Percentiles rank a stretch among this genome's conserved stretches.
These are phyloP conservation scores for Aphelocoma californica DNA, from an alignment of 2,797 vertebrate species.

Conservation along the genomic window DNA sequence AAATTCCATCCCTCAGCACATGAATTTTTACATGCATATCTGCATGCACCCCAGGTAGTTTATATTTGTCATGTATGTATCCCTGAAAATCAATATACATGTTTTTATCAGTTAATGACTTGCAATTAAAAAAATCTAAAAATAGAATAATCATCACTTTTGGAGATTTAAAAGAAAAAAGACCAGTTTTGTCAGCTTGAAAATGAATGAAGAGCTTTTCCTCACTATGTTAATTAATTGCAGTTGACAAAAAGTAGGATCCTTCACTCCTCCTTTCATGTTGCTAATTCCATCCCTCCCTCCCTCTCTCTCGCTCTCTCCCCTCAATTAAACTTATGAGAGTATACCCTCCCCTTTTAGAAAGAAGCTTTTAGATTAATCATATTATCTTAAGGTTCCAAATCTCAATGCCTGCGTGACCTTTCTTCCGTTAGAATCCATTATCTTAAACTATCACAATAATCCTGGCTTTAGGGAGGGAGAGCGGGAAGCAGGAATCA, in stretches of 20 bases:
- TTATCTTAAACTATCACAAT: conserved; percentile 99
- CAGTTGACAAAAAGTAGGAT: conserved; percentile 76
- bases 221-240: conserved; percentile 73
- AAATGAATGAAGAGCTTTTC: conserved; percentile 58
- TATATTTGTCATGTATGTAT: background rate
- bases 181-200: conserved; percentile 43
- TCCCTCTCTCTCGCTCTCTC: conserved; percentile 79
- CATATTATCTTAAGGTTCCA: conserved; percentile 99
- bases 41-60: background rate
- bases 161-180: background rate
- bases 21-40: background rate
- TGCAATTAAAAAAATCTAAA: conserved; percentile 7
- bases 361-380: conserved; percentile 99
- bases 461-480: conserved; percentile 99
- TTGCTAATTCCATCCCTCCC: conserved; percentile 64
- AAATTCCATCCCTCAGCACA: background rate
- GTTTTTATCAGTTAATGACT: conserved; percentile 22
- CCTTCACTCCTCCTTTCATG: conserved; percentile 59
- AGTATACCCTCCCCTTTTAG: conserved; percentile 86
- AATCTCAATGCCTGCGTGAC: conserved; percentile 96
- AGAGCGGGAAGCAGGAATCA: conserved; percentile 95
- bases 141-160: conserved; percentile 45
- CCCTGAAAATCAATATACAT: background rate
- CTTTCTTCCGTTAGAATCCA: conserved; percentile 99
- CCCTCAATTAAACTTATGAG: conserved; percentile 94